Percentiles rank a stretch among this genome's conserved stretches.
These are phyloP conservation scores for Drosophila austrosaltans DNA, from an alignment of 2,888 invertebrate genomes.

Conservation along the genomic window DNA sequence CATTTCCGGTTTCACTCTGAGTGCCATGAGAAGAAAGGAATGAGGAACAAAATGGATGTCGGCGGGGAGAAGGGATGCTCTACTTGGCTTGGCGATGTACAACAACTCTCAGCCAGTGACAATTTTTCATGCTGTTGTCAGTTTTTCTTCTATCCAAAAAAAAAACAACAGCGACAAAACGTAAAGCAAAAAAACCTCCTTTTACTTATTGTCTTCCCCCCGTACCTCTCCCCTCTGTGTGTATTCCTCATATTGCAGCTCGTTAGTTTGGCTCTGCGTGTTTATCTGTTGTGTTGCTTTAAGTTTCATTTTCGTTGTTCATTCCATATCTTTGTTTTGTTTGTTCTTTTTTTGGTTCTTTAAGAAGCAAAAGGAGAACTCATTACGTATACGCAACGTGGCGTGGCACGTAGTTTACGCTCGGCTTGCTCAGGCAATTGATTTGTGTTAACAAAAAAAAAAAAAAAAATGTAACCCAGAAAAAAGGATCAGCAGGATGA, in stretches of 20 bases:
- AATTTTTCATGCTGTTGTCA: conserved; percentile 79
- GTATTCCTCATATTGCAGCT: conserved; percentile 56
- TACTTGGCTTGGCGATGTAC: background rate
- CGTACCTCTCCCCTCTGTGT: conserved; percentile 16
- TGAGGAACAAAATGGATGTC: background rate
- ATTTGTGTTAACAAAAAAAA: conserved; percentile 55
- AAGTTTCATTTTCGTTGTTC: conserved; percentile 38
- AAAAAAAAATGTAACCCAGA: background rate
- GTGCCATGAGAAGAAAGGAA: conserved; percentile 51
- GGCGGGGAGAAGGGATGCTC: background rate
- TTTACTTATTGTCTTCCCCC: conserved; percentile 25
- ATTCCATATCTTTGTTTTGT: conserved; percentile 25
- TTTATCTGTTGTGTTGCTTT: conserved; percentile 47
- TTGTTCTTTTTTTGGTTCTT: conserved; percentile 26
- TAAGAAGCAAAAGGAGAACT: conserved; percentile 51
- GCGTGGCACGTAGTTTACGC: conserved; percentile 64
- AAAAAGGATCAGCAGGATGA: conserved; percentile 3
- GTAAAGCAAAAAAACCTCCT: conserved; percentile 3
- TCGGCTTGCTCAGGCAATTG: conserved; percentile 60
- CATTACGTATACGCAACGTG: conserved; percentile 75
- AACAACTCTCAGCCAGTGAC: conserved; percentile 69
- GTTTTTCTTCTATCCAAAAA: conserved; percentile 53
- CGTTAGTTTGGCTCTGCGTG: conserved; percentile 62
- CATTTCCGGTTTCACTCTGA: conserved; percentile 76
- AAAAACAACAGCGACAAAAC: conserved; percentile 4